Conservation (phyloP, 2,888 invertebrate genomes). For the Drosophila demipolita region DNA sequence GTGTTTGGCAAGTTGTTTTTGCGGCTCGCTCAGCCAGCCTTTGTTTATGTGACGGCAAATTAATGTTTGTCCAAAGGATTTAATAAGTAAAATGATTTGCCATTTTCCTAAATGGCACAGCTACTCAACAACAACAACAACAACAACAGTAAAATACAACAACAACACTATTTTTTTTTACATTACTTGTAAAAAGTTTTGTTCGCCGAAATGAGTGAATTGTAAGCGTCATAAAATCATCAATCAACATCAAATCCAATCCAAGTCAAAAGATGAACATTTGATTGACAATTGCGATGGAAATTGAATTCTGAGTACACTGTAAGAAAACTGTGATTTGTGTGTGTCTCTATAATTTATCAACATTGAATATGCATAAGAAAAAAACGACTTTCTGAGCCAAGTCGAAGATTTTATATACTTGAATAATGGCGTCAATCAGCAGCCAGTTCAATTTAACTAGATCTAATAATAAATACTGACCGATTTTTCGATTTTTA, state of each 20-base stretch:
- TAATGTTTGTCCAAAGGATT: conserved; percentile 78
- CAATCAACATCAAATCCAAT: conserved; percentile 75
- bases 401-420: not conserved
- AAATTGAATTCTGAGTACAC: conserved; percentile 47
- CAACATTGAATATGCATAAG: conserved; percentile 37
- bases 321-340: not conserved
- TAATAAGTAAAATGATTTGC: conserved; percentile 80
- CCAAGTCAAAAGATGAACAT: conserved; percentile 60
- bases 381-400: not conserved
- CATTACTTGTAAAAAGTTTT: not conserved
- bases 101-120: conserved; percentile 38
- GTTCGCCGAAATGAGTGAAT: conserved; percentile 13
- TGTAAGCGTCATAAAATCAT: conserved; percentile 56
- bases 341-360: conserved; percentile 43
- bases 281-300: conserved; percentile 48
- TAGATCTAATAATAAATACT: not conserved
- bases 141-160: not conserved
- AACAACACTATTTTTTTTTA: not conserved
- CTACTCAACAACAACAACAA: not conserved
- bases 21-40: conserved; percentile 52
- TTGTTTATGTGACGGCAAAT: conserved; percentile 71
- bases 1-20: conserved; percentile 52
- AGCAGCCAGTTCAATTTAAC: not conserved
- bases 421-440: not conserved
- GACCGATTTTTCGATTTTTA: not conserved